Evolutionary conservation across 2,888 invertebrate species (phyloP).

Genomic region (Lycocerus yunnanus): DNA sequence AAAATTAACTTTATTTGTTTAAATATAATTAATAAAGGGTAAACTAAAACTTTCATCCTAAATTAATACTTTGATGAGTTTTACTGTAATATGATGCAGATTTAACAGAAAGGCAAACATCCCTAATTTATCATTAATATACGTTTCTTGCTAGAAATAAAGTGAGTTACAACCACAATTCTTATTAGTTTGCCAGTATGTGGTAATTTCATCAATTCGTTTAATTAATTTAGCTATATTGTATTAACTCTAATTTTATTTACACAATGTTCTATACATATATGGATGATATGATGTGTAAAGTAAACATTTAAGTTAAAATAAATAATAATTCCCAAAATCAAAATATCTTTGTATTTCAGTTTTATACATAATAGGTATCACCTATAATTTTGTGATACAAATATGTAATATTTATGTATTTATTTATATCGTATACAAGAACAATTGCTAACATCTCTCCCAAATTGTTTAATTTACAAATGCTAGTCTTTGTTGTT

Average conservation of each 20-base stretch:
- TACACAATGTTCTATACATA: background rate
- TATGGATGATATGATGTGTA: background rate
- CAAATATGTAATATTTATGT: background rate
- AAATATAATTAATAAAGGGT: background rate
- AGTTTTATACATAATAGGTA: background rate
- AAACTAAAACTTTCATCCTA: slow-evolving; percentile 4
- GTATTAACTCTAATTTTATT: background rate
- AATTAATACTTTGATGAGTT: slow-evolving; percentile 28
- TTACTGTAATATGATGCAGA: slow-evolving; percentile 18
- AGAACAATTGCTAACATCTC: background rate
- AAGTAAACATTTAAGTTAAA: background rate
- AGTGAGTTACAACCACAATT: slow-evolving; percentile 6
- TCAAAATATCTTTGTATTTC: background rate
- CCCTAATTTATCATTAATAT: slow-evolving; percentile 24
- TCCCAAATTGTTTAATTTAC: background rate
- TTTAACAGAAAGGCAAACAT: slow-evolving; percentile 25
- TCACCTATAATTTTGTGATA: background rate
- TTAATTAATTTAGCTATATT: background rate
- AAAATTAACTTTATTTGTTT: background rate
- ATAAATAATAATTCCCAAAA: background rate
- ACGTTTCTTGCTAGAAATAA: slow-evolving; percentile 11
- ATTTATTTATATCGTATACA: background rate
- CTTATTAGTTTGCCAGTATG: slow-evolving; percentile 18
- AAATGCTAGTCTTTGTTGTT: no score
- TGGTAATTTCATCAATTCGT: slow-evolving; percentile 7